Base-by-base conservation (phyloP, 2,888 invertebrate species). In the Amphiduros pacificus region DNA sequence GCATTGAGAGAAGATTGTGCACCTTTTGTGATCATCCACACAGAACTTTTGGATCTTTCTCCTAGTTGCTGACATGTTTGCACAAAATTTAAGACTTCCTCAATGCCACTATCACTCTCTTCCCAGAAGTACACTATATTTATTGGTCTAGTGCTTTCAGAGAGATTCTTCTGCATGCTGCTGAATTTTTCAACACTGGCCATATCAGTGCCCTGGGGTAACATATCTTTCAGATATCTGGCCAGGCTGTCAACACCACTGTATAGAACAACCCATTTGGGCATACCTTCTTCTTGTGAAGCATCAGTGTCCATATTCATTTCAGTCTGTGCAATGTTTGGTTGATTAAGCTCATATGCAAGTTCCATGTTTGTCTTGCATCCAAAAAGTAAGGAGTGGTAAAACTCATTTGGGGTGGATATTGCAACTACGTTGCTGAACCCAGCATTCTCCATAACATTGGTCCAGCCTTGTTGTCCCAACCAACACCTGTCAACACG, bases 351-450 rank as follows among this genome's bases (percentile, higher is more conserved):
- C 49, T 20, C 40, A 17, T 55, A 55, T 22, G n/a, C 20, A 5
- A 55, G 40, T 14, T 41, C 5, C 40, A 55, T 36, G 24, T 61
- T 29, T n/a, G 48, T 26, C 24, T 61, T 61, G 20, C 50, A 28
- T 1, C 61, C 61, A 17, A 61, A 14, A 22, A 61, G 28, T 29
- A 61, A 24, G 3, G 61, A 61, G 31, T 61, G 61, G 26, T 52
- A 61, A 32, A 61, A 61, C 53, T 61, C 61, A 4, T 55, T 55
- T 11, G 61, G 61, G 17, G 52, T 31, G 14, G 61, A 53, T 24
- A 52, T 55, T 26, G 55, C 54, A 22, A 61, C 53, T 26, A 61
- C 50, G 32, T 61, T 40, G 26, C 24, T 24, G 28, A 61, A 55
- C 3, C 61, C 61, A 26, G 24, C 22, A 17, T 4, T 20, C 27